Evolutionary conservation across 2,888 invertebrate genomes (phyloP).

Genomic region (Leptopilina drosophilae): DNA sequence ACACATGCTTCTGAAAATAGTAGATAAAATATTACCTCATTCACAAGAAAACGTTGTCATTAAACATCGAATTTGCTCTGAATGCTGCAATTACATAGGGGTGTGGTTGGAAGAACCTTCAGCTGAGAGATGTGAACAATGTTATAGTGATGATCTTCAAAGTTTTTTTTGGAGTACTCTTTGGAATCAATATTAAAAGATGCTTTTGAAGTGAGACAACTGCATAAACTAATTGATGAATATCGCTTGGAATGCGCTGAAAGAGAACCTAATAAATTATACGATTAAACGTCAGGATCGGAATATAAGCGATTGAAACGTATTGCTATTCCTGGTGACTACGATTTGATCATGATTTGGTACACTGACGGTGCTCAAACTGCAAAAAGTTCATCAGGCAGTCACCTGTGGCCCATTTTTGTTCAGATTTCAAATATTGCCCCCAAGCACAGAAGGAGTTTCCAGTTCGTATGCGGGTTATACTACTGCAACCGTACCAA

Average conservation of each 20-base stretch:
- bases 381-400: slow-evolving; percentile 8
- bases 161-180: slow-evolving; percentile 18
- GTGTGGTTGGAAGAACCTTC: background rate
- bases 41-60: background rate
- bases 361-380: slow-evolving; percentile 26
- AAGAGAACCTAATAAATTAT: slow-evolving; percentile 17
- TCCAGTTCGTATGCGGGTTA: slow-evolving; percentile 3
- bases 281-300: slow-evolving; percentile 26
- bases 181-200: slow-evolving; percentile 1
- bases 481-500: background rate
- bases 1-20: background rate
- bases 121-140: background rate
- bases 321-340: background rate
- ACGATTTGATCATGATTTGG: slow-evolving; percentile 39
- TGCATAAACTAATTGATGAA: background rate
- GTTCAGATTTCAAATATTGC: slow-evolving; percentile 35
- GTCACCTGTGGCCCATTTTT: slow-evolving; percentile 37
- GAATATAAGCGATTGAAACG: background rate
- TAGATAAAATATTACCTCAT: slow-evolving; percentile 7
- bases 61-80: slow-evolving; percentile 22
- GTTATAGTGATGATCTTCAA: background rate
- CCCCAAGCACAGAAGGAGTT: background rate
- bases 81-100: slow-evolving; percentile 4
- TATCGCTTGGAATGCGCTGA: background rate
- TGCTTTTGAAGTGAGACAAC: slow-evolving; percentile 17